Evolutionary conservation across 2,888 invertebrate genomes (phyloP).

Genomic region (Neuroscelio doddi): DNA sequence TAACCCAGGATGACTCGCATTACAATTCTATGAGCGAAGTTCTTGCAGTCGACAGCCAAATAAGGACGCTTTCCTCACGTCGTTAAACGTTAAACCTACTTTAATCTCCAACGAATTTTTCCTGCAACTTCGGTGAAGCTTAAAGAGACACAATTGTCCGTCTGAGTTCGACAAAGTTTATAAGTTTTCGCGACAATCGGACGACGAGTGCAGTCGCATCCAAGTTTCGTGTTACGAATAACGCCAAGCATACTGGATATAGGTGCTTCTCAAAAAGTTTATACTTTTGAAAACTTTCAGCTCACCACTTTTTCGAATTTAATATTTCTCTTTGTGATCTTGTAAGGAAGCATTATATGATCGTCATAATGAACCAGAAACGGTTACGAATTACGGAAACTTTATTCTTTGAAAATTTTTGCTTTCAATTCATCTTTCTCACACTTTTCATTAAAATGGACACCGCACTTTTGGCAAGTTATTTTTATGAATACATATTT

Average conservation of each 20-base stretch:
- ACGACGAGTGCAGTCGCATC: constrained; percentile 29
- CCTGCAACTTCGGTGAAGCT: constrained; percentile 33
- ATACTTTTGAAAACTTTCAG: constrained; percentile 10
- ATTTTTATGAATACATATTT: too few relatives aligned
- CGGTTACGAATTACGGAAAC: too few relatives aligned
- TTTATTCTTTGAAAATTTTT: too few relatives aligned
- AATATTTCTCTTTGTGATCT: neutral
- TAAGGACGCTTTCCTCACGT: constrained; percentile 37
- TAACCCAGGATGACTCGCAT: constrained; percentile 16
- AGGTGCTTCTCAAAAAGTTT: constrained; percentile 6
- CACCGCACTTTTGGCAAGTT: too few relatives aligned
- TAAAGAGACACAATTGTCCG: constrained; percentile 39
- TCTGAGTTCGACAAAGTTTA: constrained; percentile 39
- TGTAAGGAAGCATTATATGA: neutral
- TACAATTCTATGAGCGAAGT: constrained; percentile 37
- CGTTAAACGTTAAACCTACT: constrained; percentile 46
- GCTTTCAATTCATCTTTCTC: too few relatives aligned
- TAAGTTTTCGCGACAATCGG: constrained; percentile 39
- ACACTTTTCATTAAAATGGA: too few relatives aligned
- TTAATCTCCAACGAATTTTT: constrained; percentile 43
- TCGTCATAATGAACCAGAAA: neutral
- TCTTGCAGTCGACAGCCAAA: constrained; percentile 33
- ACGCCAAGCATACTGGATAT: constrained; percentile 24
- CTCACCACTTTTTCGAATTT: constrained; percentile 3
- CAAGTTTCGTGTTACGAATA: constrained; percentile 38